A percentile compares a stretch with the other conserved stretches of the same genome.
These are phyloP conservation scores for Heterochromis multidens DNA, from an alignment of 2,113 vertebrate species.

Conservation along the genomic window DNA sequence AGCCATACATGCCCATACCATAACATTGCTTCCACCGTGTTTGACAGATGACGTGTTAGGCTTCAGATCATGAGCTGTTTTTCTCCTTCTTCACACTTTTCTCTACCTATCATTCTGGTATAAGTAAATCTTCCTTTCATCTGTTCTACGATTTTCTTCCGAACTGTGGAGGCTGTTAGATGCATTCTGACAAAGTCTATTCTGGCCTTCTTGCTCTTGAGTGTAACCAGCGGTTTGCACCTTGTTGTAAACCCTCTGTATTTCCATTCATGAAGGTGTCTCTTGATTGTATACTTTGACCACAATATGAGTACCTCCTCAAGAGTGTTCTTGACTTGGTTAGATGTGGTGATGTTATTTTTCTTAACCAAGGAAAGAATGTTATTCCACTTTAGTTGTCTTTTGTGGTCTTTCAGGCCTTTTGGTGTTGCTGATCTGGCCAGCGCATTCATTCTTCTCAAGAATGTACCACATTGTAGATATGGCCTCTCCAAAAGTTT, in stretches of 20 bases:
- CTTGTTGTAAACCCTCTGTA: too few species aligned
- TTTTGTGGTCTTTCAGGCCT: background rate
- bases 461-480: background rate
- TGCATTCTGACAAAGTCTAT: background rate
- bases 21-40: background rate
- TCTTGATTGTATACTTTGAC: background rate
- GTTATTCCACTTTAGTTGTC: background rate
- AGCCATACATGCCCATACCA: background rate
- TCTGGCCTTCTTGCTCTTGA: background rate
- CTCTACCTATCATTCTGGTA: background rate
- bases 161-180: background rate
- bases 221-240: too few species aligned
- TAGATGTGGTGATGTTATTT: background rate
- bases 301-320: too few species aligned
- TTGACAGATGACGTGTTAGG: background rate
- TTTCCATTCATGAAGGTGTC: background rate
- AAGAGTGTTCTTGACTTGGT: background rate
- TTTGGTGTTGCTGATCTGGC: background rate
- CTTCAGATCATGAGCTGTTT: background rate
- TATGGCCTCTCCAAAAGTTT: background rate
- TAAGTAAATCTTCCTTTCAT: background rate
- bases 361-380: background rate
- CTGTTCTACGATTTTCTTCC: background rate
- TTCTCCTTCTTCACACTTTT: background rate
- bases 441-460: background rate